phyloP scores from a whole-genome alignment of 2,888 invertebrate species.

The Polydrusus tereticollis region DNA sequence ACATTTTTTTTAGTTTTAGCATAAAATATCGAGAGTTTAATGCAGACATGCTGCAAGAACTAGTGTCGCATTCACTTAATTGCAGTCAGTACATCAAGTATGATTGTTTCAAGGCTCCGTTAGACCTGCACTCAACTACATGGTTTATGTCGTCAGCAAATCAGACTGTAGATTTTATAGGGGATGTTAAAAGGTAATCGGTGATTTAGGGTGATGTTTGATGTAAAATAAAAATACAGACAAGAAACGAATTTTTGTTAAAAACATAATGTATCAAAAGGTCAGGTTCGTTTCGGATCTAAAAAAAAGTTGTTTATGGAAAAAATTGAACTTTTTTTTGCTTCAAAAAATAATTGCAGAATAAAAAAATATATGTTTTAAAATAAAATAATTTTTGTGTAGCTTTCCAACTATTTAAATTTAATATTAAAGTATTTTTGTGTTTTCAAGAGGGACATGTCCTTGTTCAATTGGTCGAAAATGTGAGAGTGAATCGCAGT shows the following conservation, averaged over 20 bases:
- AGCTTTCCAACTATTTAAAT: no score
- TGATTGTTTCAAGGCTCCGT: conserved; percentile 89
- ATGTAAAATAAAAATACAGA: no score
- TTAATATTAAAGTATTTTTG: no score
- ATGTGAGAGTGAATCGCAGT: conserved; percentile 84
- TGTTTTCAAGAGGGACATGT: conserved; percentile 76
- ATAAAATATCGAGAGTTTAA: conserved; percentile 91
- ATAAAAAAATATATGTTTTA: no score
- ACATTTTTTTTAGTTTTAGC: conserved; percentile 76
- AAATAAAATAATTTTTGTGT: no score
- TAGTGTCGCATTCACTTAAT: conserved; percentile 89
- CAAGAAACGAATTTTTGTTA: not conserved
- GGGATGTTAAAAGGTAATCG: conserved; percentile 81
- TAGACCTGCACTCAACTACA: conserved; percentile 88
- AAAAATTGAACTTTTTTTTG: no score
- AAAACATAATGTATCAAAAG: no score
- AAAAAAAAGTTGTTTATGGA: no score
- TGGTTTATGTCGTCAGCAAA: conserved; percentile 90
- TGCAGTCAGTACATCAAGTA: conserved; percentile 92
- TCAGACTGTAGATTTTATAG: conserved; percentile 83
- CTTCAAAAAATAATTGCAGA: no score
- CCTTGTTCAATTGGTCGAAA: conserved; percentile 83
- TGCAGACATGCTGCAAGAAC: conserved; percentile 90
- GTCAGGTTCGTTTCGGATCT: no score
- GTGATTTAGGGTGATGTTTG: no score